phyloP scores from a whole-genome alignment of 2,888 invertebrate genomes.

The Drosophila mimica region DNA sequence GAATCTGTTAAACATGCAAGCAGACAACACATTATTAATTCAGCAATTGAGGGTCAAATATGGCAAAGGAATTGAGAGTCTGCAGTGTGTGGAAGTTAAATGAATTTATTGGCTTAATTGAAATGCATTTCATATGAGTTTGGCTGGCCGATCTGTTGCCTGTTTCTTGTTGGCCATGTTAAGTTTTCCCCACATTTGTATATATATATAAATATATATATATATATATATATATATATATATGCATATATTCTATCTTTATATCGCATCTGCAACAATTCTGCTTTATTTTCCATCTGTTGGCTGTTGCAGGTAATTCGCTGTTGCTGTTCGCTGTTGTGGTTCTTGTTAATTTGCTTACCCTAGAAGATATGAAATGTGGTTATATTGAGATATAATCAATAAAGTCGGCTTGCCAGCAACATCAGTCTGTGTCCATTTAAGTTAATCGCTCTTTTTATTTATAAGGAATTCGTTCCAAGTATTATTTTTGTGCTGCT shows the following conservation, averaged over 20 bases:
- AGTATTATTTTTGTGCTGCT: not conserved
- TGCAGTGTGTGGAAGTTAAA: conserved; percentile 6
- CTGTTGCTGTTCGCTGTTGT: not conserved
- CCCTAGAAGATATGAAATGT: not conserved
- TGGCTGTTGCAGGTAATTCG: not conserved
- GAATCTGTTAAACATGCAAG: conserved; percentile 14
- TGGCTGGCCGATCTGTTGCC: conserved; percentile 12
- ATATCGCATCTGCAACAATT: conserved; percentile 1
- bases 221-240: not conserved
- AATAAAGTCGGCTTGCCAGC: not conserved
- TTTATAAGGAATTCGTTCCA: not conserved
- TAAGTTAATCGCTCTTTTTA: not conserved
- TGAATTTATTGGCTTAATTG: conserved; percentile 66
- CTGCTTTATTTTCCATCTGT: not conserved
- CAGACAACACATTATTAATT: conserved; percentile 52
- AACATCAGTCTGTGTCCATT: not conserved
- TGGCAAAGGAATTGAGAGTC: not conserved
- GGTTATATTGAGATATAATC: not conserved
- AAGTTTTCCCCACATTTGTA: conserved; percentile 39
- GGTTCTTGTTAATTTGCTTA: not conserved
- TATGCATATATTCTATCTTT: not conserved
- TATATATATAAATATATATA: too few relatives aligned
- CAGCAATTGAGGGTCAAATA: conserved; percentile 35
- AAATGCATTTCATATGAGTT: conserved; percentile 52
- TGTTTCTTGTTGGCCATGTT: conserved; percentile 44